phyloP scores from a whole-genome alignment of 2,888 invertebrate genomes.

The Heterodera filipjevi region DNA sequence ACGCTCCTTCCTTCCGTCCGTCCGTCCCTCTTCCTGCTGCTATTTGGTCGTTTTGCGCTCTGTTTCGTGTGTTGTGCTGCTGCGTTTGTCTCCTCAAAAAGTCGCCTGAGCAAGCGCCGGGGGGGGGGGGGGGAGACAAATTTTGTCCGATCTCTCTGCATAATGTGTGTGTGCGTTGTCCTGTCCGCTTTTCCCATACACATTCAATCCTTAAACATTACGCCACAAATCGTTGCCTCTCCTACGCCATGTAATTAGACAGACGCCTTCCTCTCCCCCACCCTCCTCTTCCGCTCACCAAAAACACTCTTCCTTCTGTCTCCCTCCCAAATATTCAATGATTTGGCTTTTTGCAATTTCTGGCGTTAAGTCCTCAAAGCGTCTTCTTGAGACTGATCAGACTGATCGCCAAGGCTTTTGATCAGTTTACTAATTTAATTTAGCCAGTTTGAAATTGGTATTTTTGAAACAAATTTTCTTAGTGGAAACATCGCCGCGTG shows the following conservation, averaged over 20 bases:
- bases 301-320: no score
- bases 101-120: no score
- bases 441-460: no score
- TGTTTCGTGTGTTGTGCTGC: no score
- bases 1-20: background rate
- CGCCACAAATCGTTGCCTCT: background rate
- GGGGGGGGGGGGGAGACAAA: background rate
- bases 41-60: background rate
- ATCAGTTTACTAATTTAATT: no score
- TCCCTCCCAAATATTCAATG: background rate
- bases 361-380: no score
- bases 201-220: background rate
- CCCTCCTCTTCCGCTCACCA: background rate
- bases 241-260: background rate
- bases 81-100: background rate
- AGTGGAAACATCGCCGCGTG: no score
- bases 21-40: no score
- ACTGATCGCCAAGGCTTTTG: no score
- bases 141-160: background rate
- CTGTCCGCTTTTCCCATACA: background rate
- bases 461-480: no score
- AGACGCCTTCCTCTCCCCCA: background rate
- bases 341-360: background rate
- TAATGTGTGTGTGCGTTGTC: no score
- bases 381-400: no score